Base-by-base conservation (phyloP, 2,888 invertebrate genomes). In the Electrophaes corylata region DNA sequence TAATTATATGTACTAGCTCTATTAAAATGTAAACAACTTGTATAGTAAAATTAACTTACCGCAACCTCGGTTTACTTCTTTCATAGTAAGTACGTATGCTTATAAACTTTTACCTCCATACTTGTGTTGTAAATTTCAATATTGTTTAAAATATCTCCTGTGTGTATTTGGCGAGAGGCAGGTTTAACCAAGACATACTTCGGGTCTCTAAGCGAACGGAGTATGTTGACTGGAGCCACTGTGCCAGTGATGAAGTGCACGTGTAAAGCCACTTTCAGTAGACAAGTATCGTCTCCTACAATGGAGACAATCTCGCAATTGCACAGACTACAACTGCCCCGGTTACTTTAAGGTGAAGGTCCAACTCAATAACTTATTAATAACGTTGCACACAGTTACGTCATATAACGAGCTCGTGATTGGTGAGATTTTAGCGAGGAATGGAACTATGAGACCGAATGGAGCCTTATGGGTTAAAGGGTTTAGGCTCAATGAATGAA, bases 321-420 rank as follows among this genome's bases (percentile, higher is more conserved):
- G 45, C 51, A 56, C 57, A 57, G 67, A 2, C 43, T 16, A 61
- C 72, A 66, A 67, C 63, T 77, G 78, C 71, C 78, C 80, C 73
- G 76, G 72, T 80, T 80, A 73, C 81, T 79, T 71, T 80, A 80
- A 80, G 81, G 80, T 80, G 77, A 80, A 80, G 80, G 81, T 69
- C 66, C 64, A 51, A 53, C 61, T 70, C 73, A 67, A 72, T 70
- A 69, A 69, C 71, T 69, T 69, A 71, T 75, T 68, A 74, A 68
- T 72, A 71, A 71, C 60, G 48, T 58, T 64, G 57, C 62, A 57
- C 45, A 48, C 60, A 37, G 50, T 65, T 62, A 65, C 63, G 56
- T 67, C 65, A 67, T 55, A 44, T 37, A 61, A 64, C 62, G 4
- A 59, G 60, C 49, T 19, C 59, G 26, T 58, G 65, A 64, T 60